phyloP scores from a whole-genome alignment of 2,113 vertebrate genomes.

The Dolichotis patagonum region DNA sequence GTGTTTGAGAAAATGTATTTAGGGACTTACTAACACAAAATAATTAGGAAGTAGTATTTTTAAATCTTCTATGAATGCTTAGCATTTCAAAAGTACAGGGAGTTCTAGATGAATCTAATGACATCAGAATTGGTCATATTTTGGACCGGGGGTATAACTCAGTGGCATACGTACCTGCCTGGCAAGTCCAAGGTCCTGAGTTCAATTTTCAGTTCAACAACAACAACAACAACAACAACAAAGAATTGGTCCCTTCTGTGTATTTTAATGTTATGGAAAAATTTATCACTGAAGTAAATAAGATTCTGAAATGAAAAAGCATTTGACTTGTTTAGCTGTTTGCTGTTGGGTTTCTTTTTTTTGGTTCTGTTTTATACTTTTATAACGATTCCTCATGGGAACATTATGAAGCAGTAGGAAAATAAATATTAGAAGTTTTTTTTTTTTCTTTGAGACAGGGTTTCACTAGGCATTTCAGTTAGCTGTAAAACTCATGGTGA shows the following conservation, averaged over 20 bases:
- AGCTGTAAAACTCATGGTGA: neutral
- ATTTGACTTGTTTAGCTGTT: slow-evolving; percentile 49
- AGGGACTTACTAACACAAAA: slow-evolving; percentile 48
- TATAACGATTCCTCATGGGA: slow-evolving; percentile 3
- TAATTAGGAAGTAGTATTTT: slow-evolving; percentile 57
- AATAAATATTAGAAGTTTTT: neutral
- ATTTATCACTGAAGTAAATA: slow-evolving; percentile 48
- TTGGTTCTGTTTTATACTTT: slow-evolving; percentile 39
- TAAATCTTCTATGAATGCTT: slow-evolving; percentile 5
- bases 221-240: too few species aligned
- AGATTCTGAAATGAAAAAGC: slow-evolving; percentile 58
- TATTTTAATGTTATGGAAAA: slow-evolving; percentile 6
- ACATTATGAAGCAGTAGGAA: slow-evolving; percentile 44
- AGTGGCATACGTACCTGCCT: too few species aligned
- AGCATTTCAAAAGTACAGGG: slow-evolving; percentile 13
- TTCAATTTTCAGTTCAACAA: too few species aligned
- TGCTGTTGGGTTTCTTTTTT: slow-evolving; percentile 6
- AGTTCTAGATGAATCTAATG: slow-evolving; percentile 12
- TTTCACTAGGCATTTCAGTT: neutral
- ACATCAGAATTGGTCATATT: slow-evolving; percentile 15
- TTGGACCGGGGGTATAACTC: too few species aligned
- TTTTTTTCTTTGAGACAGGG: neutral
- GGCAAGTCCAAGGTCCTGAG: too few species aligned
- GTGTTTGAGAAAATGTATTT: neutral
- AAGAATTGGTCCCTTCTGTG: neutral